Conservation (phyloP, 2,888 invertebrate species). For the Nesidiocoris tenuis region DNA sequence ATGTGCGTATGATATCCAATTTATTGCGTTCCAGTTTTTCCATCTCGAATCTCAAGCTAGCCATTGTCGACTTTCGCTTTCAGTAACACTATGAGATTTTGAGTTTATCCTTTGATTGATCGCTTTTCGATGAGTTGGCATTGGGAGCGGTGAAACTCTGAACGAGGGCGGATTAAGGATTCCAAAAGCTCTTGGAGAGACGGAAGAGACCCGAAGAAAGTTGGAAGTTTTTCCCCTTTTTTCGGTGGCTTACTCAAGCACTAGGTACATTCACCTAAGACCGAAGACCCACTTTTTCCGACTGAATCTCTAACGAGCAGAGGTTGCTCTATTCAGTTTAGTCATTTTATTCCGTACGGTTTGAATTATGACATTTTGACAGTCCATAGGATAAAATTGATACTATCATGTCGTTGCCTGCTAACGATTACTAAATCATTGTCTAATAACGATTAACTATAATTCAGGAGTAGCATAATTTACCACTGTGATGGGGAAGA, state of each 20-base stretch:
- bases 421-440: too few species aligned
- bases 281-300: neutral
- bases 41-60: neutral
- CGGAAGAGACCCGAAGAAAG: neutral
- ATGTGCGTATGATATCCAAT: too few species aligned
- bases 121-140: constrained; percentile 7
- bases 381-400: too few species aligned
- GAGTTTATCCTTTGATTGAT: constrained; percentile 17
- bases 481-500: too few species aligned
- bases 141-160: neutral
- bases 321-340: neutral
- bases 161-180: neutral
- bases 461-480: too few species aligned
- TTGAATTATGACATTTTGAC: too few species aligned
- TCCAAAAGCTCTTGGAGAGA: neutral
- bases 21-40: too few species aligned
- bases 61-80: neutral
- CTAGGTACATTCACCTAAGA: neutral
- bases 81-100: constrained; percentile 3
- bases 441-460: too few species aligned
- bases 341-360: too few species aligned
- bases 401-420: too few species aligned
- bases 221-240: neutral
- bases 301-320: neutral
- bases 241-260: neutral